Evolutionary conservation across 2,113 vertebrate species (phyloP).

Genomic region (Rhabdomys dilectus): DNA sequence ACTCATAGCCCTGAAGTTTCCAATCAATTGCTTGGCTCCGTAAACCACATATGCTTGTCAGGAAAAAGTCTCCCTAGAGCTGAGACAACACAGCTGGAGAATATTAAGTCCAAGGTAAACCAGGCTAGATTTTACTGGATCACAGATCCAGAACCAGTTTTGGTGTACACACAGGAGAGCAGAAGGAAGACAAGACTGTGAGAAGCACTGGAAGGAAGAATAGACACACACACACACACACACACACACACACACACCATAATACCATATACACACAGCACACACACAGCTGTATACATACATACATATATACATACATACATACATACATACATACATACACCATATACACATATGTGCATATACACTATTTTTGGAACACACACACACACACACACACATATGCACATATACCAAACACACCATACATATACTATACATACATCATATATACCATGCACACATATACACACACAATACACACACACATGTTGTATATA

Average conservation of each 20-base stretch:
- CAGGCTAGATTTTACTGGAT: conserved; percentile 61
- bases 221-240: not conserved
- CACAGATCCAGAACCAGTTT: conserved; percentile 59
- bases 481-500: not conserved
- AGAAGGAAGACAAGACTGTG: fast-evolving
- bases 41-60: conserved; percentile 72
- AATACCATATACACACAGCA: not conserved
- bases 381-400: not conserved
- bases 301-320: not conserved
- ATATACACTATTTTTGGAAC: not conserved
- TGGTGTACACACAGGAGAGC: not conserved
- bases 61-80: conserved; percentile 67
- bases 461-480: not conserved
- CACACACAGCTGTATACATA: not conserved
- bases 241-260: not conserved
- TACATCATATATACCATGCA: not conserved
- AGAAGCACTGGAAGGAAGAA: not conserved
- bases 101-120: conserved; percentile 69
- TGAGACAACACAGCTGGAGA: conserved; percentile 75
- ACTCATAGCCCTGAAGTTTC: conserved; percentile 79
- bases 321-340: not conserved
- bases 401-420: not conserved
- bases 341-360: not conserved
- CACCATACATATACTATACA: not conserved
- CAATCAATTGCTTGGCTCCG: conserved; percentile 74